Evolutionary conservation across 2,113 vertebrate species (phyloP).

Genomic region (Phalacrocorax pelagicus): DNA sequence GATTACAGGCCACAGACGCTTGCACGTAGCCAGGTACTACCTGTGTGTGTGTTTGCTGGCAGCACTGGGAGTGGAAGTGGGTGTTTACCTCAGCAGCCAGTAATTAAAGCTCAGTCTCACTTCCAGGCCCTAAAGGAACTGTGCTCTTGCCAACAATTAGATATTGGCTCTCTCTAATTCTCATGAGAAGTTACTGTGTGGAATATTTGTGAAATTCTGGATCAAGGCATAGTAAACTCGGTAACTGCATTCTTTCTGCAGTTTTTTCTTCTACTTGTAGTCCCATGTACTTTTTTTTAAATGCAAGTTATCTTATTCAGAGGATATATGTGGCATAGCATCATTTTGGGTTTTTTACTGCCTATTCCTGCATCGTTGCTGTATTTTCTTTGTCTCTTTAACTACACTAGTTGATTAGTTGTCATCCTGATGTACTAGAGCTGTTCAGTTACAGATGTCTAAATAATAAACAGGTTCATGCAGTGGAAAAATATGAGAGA

Average conservation of each 20-base stretch:
- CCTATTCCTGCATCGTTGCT: background rate
- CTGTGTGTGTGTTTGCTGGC: background rate
- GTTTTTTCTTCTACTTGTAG: background rate
- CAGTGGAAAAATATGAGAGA: background rate
- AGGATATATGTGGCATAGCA: background rate
- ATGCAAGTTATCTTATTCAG: background rate
- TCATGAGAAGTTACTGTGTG: background rate
- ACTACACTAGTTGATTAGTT: background rate
- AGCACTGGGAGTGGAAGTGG: conserved; percentile 6
- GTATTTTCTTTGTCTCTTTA: background rate
- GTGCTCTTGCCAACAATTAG: background rate
- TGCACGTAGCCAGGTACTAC: background rate
- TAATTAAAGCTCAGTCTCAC: conserved; percentile 22
- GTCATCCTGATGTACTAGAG: background rate
- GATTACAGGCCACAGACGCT: background rate
- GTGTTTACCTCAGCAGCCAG: background rate
- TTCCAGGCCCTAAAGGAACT: conserved; percentile 21
- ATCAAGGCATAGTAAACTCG: background rate
- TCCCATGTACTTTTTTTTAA: background rate
- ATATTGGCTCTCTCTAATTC: background rate
- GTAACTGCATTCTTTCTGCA: background rate
- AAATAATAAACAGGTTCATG: background rate
- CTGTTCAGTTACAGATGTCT: background rate
- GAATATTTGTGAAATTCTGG: background rate
- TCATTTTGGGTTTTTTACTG: background rate